Evolutionary conservation across 2,888 invertebrate genomes (phyloP), one percentile per base, ranked within the genome.

Genomic region (Noctua janthina): DNA sequence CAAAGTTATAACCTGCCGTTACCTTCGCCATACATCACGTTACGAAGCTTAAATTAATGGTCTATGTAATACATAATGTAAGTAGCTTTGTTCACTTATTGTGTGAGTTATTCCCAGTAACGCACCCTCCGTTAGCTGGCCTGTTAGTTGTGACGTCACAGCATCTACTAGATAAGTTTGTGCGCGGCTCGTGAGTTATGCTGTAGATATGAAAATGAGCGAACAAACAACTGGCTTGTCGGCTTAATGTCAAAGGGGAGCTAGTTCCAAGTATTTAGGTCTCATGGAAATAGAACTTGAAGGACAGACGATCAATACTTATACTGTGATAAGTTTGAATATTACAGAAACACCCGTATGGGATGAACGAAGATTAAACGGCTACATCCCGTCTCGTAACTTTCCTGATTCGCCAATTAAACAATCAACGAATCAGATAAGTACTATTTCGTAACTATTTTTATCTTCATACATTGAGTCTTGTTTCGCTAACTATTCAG

Each of bases 31-130:
- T 72, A 51, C 29, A 85, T 82, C 39, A 84, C 54, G 68, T 79
- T 64, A 82, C 20, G 23, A 64, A 67, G 56, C 46, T 39, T 74
- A 68, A 46, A 82, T 82, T 76, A 66, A 82, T 74, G 56, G 72
- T 79, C 46, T 70, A 66, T 79, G 39, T 74, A 49, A 59, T 74
- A 82, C 39, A 56, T 66, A 46, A 69, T 70, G 39, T 54, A 73
- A 66, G 29, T 54, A 82, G 46, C 39, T 67, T 68, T 77, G 66
- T 35, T 59, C 29, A 15, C 20, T 59, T 76, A 35, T 71, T 51
- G 13, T 72, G 59, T 71, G 73, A 74, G 23, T 56, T 15, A 62
- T 62, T 62, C 62, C 62, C 62, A 29, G 29, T 62, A 15, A 62
- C 62, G 29, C 29, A 15, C 0, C 15, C 35, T 39, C 43, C 66